Evolutionary conservation across 2,888 invertebrate genomes (phyloP).

Genomic region (Eretmocerus hayati): DNA sequence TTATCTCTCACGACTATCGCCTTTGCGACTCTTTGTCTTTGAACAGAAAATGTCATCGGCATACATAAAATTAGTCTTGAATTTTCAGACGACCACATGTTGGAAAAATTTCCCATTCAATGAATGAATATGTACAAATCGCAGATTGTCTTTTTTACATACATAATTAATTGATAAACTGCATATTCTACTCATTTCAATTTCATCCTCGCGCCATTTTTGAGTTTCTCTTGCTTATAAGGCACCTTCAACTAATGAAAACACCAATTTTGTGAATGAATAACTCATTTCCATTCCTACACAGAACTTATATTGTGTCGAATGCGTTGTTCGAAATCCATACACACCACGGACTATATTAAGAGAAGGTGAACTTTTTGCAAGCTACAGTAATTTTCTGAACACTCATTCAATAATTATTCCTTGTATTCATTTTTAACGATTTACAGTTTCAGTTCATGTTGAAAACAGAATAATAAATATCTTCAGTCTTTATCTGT

Average conservation of each 20-base stretch:
- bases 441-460: slow-evolving; percentile 18
- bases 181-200: slow-evolving; percentile 32
- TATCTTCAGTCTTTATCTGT: slow-evolving; percentile 23
- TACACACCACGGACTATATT: slow-evolving; percentile 22
- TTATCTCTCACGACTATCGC: slow-evolving; percentile 31
- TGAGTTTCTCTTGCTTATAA: slow-evolving; percentile 38
- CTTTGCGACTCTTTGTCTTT: slow-evolving; percentile 10
- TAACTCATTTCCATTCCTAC: slow-evolving; percentile 11
- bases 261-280: slow-evolving; percentile 17
- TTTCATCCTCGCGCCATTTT: slow-evolving; percentile 25
- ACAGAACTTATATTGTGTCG: slow-evolving; percentile 8
- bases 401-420: slow-evolving; percentile 12
- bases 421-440: slow-evolving; percentile 5
- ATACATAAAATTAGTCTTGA: slow-evolving; percentile 29
- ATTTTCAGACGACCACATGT: slow-evolving; percentile 30
- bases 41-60: slow-evolving; percentile 12
- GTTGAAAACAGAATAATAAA: slow-evolving; percentile 24
- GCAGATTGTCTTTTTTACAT: slow-evolving; percentile 37
- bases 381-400: slow-evolving; percentile 16
- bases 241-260: slow-evolving; percentile 47
- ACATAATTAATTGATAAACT: slow-evolving; percentile 33
- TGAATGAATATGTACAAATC: slow-evolving; percentile 38
- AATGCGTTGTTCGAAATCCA: slow-evolving; percentile 16
- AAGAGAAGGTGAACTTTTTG: slow-evolving; percentile 19
- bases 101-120: slow-evolving; percentile 23